Evolutionary conservation across 2,113 vertebrate species (phyloP).

Genomic region (Brienomyrus longianalis): DNA sequence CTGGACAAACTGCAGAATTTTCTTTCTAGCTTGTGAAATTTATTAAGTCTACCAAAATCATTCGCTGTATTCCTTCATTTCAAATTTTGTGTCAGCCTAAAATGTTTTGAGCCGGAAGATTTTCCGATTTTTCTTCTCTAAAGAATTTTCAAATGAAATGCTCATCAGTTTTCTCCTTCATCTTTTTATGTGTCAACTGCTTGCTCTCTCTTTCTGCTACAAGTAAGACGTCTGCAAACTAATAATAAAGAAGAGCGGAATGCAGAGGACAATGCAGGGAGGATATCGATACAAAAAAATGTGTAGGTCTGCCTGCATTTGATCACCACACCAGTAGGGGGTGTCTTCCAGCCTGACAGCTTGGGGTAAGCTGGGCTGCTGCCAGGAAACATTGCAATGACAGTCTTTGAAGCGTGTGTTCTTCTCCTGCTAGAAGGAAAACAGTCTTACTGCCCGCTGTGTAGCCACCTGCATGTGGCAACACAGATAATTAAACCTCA

Average conservation of each 20-base stretch:
- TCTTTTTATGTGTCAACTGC: background rate
- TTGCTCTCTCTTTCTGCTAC: background rate
- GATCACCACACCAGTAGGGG: slow-evolving; percentile 4
- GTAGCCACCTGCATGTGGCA: slow-evolving; percentile 54
- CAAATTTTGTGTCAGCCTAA: background rate
- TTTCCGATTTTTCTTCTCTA: background rate
- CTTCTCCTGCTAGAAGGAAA: slow-evolving; percentile 38
- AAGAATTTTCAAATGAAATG: background rate
- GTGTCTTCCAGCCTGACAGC: background rate
- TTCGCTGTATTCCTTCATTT: background rate
- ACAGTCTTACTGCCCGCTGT: slow-evolving; percentile 47
- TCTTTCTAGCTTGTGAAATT: background rate
- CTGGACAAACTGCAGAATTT: background rate
- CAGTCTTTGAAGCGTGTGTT: slow-evolving; percentile 38
- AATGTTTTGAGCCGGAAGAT: background rate
- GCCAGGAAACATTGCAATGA: slow-evolving; percentile 45
- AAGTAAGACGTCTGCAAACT: background rate
- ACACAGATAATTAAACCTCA: slow-evolving; percentile 50
- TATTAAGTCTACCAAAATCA: background rate
- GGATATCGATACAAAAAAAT: background rate
- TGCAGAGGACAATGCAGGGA: background rate
- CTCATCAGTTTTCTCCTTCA: background rate
- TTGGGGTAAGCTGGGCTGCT: background rate
- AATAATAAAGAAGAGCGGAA: background rate
- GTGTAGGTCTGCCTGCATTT: slow-evolving; percentile 4